Base-by-base conservation (phyloP, 2,113 vertebrate species). In the Todiramphus chloris region DNA sequence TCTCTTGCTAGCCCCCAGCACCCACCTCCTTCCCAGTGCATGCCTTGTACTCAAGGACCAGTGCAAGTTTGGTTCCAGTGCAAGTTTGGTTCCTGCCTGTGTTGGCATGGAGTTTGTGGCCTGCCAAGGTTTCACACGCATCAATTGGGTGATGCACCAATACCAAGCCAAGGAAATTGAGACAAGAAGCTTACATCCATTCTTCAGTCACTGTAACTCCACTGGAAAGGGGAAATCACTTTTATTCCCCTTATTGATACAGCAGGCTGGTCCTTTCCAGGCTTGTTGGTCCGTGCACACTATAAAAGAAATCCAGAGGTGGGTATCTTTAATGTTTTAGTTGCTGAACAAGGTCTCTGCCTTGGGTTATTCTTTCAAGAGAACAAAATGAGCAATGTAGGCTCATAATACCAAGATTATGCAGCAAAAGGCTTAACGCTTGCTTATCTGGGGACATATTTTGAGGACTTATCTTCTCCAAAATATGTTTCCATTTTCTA, bases 1-100 rank as follows among this genome's bases (percentile, higher is more conserved):
- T 19, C 1, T 73, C 16, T 39, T 37, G 27, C 25, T 83, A 68
- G n/a, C 18, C 4, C 6, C 10, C 39, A 62, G 59, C 7, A 43
- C 25, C 11, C 0, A 0, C 14, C 7, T 68, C 58, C 13, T 37
- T 17, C n/a, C 37, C 1, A 6, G 39, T 0, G 0, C 16, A 25
- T n/a, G 46, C 28, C 21, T 55, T 0, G 1, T 18, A 4, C 0
- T 0, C 0, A 2, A 68, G 33, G 39, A 39, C 5, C 19, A 46
- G 15, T 0, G 0, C 1, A 3, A 2, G 2, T 86, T 83, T 69
- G 16, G 16, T 43, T 83, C 16, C 58, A 46, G 15, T 0, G 0
- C 1, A 3, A 2, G 2, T 86, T 83, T 69, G 16, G 16, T 43
- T 83, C 16, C 58, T 60, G 67, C 8, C 53, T 28, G 6, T 4